These are phyloP conservation scores for Idris sp. DNA, from an alignment of 1,140 invertebrate species.

Conservation along the genomic window DNA sequence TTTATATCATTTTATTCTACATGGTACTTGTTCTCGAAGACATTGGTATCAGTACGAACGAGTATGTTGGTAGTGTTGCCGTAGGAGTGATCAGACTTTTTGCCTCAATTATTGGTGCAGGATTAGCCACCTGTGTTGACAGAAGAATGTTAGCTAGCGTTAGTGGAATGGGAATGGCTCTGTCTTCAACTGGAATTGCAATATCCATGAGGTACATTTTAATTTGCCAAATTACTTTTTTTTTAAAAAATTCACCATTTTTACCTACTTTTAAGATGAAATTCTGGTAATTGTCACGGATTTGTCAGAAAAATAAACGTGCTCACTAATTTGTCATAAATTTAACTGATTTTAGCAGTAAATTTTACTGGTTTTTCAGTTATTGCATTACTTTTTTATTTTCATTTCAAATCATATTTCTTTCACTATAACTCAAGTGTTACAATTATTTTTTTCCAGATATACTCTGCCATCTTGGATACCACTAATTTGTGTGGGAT, in stretches of 20 bases:
- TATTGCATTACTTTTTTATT: too few species aligned
- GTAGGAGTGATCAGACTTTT: conserved; percentile 84
- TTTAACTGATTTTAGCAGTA: too few species aligned
- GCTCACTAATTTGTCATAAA: too few species aligned
- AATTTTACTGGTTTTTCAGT: too few species aligned
- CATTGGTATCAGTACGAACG: conserved; percentile 83
- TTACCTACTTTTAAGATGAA: background rate
- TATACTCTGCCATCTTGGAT: conserved; percentile 71
- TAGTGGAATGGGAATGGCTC: conserved; percentile 82
- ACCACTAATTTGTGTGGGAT: conserved; percentile 82
- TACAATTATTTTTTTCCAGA: conserved; percentile 41
- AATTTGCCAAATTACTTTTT: too few species aligned
- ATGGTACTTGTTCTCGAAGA: conserved; percentile 84
- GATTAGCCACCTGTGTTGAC: conserved; percentile 84
- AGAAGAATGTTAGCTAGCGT: conserved; percentile 83
- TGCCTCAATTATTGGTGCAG: conserved; percentile 83
- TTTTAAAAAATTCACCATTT: conserved; percentile 19
- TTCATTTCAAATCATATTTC: too few species aligned
- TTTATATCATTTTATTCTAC: conserved; percentile 85
- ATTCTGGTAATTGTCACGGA: too few species aligned
- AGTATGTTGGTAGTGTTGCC: conserved; percentile 85
- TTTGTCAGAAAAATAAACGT: too few species aligned
- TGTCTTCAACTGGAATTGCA: conserved; percentile 81
- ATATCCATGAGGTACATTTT: conserved; percentile 65
- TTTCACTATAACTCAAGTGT: too few species aligned